Evolutionary conservation across 2,797 vertebrate species (phyloP).

Genomic region (Mionectes olivaceus): DNA sequence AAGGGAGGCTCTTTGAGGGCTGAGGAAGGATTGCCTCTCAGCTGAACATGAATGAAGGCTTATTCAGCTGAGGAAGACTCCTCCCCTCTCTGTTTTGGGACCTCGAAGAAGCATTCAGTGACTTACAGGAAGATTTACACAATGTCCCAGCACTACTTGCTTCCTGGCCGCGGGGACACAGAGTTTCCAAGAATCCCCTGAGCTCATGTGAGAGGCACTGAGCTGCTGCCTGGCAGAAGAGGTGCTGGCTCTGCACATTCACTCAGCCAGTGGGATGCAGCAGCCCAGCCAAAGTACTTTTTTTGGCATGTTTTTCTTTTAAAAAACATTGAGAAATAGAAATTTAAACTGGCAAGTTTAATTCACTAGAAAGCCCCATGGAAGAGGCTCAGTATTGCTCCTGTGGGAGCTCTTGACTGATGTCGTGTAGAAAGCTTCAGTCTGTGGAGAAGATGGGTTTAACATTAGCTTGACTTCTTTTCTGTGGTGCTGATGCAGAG

Average conservation of each 20-base stretch:
- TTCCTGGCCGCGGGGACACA: background rate
- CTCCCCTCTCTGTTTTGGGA: background rate
- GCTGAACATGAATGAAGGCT: background rate
- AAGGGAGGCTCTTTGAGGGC: background rate
- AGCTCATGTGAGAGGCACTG: background rate
- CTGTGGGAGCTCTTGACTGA: background rate
- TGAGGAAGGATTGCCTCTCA: background rate
- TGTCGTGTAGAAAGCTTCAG: background rate
- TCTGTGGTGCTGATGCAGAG: background rate
- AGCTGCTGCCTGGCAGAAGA: background rate
- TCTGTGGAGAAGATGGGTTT: background rate
- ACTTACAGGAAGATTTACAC: conserved; percentile 24
- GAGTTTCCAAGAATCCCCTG: conserved; percentile 23
- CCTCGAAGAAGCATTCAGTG: background rate
- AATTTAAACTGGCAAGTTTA: background rate
- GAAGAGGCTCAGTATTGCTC: background rate
- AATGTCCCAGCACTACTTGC: background rate
- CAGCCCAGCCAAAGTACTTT: background rate
- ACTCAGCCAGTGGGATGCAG: background rate
- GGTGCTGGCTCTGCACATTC: conserved; percentile 1
- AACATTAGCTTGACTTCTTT: background rate
- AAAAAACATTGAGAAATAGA: background rate
- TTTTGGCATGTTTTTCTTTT: background rate
- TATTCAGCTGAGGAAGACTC: background rate
- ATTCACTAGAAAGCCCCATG: background rate